Conservation (phyloP, 37 sponge, comb jelly and placozoan species). For the Diacarnus erythraeanus region DNA sequence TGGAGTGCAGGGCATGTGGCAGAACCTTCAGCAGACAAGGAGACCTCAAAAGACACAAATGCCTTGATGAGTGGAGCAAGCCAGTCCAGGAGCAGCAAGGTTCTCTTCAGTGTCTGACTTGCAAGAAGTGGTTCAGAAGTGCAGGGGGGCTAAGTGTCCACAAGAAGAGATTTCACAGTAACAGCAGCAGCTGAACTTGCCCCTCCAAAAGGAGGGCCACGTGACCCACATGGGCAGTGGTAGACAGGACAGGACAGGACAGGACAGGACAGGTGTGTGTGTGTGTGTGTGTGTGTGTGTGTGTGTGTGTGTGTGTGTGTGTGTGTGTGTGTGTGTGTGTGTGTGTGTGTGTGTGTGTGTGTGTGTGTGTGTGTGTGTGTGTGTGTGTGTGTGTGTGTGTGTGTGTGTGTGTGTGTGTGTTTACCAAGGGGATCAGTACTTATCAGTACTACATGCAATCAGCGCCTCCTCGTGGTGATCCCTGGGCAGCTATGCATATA, state of each 20-base stretch:
- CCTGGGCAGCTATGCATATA: too few relatives aligned
- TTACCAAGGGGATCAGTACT: neutral
- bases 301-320: slow-evolving; percentile 49
- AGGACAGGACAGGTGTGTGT: slow-evolving; percentile 19
- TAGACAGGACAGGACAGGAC: neutral
- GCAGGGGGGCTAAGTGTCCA: slow-evolving; percentile 2
- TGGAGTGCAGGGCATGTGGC: neutral
- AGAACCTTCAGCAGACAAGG: neutral
- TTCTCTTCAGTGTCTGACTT: neutral
- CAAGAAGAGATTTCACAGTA: neutral
- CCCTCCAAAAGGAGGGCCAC: neutral
- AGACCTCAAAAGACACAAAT: too few relatives aligned
- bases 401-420: neutral
- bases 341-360: slow-evolving; percentile 23
- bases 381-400: neutral
- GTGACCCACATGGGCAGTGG: slow-evolving; percentile 8
- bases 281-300: slow-evolving; percentile 53
- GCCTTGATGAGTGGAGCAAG: too few relatives aligned
- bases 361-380: neutral
- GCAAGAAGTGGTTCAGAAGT: slow-evolving; percentile 2
- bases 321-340: slow-evolving; percentile 55
- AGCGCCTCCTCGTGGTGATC: too few relatives aligned
- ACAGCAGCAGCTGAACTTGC: neutral
- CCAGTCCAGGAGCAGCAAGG: neutral
- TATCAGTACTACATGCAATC: too few relatives aligned